Percentiles rank a stretch among this genome's conserved stretches.
Conservation (phyloP, 2,113 vertebrate genomes). For the Pungitius pungitius region DNA sequence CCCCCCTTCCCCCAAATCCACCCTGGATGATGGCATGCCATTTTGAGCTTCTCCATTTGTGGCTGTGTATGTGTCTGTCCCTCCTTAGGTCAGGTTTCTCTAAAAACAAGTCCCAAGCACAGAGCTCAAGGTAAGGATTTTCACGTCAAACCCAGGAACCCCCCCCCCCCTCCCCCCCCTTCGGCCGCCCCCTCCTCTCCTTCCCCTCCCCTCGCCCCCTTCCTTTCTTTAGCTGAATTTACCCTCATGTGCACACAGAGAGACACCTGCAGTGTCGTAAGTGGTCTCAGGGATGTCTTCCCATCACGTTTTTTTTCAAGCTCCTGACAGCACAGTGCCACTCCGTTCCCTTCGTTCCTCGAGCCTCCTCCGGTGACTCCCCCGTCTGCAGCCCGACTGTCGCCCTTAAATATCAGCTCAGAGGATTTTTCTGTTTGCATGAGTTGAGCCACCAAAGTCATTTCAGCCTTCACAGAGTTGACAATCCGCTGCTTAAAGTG, state of each 20-base stretch:
- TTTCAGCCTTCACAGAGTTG: slow-evolving; percentile 53
- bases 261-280: slow-evolving; percentile 32
- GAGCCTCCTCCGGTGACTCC: slow-evolving; percentile 42
- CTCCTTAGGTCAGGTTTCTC: slow-evolving; percentile 77
- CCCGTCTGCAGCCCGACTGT: slow-evolving; percentile 29
- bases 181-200: background rate
- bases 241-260: slow-evolving; percentile 28
- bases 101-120: slow-evolving; percentile 75
- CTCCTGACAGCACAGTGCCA: slow-evolving; percentile 34
- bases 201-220: background rate
- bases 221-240: slow-evolving; percentile 23
- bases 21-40: slow-evolving; percentile 65
- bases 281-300: slow-evolving; percentile 31
- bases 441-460: slow-evolving; percentile 56
- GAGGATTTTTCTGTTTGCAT: slow-evolving; percentile 45
- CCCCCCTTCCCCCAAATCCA: slow-evolving; percentile 61
- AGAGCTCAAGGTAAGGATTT: slow-evolving; percentile 79
- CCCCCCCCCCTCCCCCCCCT: background rate
- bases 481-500: slow-evolving; percentile 58
- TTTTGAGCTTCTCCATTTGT: slow-evolving; percentile 75
- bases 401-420: slow-evolving; percentile 32
- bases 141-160: slow-evolving; percentile 57
- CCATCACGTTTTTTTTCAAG: slow-evolving; percentile 29
- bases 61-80: slow-evolving; percentile 72
- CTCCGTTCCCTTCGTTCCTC: slow-evolving; percentile 5